A percentile compares a stretch with the other conserved stretches of the same genome.
Conservation (phyloP, 2,888 invertebrate genomes). For the Sycophila texana region DNA sequence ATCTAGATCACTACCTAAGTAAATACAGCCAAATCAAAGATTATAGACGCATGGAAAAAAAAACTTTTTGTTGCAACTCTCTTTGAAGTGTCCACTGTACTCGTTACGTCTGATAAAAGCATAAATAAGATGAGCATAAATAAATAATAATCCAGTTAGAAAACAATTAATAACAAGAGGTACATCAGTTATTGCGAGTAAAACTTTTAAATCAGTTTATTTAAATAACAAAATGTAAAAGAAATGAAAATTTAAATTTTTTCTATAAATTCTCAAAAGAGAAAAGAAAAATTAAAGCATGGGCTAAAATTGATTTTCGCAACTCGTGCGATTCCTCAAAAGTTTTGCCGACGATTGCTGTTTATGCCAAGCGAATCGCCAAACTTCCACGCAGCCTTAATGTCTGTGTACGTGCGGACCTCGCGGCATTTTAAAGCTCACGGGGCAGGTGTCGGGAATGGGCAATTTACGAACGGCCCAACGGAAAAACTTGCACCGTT, state of each 20-base stretch:
- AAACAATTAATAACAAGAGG: too few species aligned
- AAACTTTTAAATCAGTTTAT: too few species aligned
- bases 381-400: slow-evolving; percentile 16
- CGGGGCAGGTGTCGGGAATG: slow-evolving; percentile 50
- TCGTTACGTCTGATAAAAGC: too few species aligned
- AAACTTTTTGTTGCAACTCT: too few species aligned
- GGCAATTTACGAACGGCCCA: slow-evolving; percentile 50
- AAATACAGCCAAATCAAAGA: neutral
- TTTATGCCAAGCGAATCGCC: slow-evolving; percentile 1
- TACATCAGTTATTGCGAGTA: too few species aligned
- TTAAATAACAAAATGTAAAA: neutral
- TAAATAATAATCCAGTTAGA: too few species aligned
- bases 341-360: slow-evolving; percentile 10
- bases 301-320: neutral
- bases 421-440: slow-evolving; percentile 31
- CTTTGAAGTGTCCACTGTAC: too few species aligned
- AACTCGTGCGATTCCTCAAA: slow-evolving; percentile 1
- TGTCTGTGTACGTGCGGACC: slow-evolving; percentile 18
- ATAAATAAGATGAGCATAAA: too few species aligned
- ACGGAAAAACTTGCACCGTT: slow-evolving; percentile 47
- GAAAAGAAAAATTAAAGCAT: too few species aligned
- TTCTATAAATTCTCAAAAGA: too few species aligned
- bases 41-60: too few species aligned
- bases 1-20: neutral
- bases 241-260: neutral